Percentiles rank a stretch among this genome's conserved stretches.
These are phyloP conservation scores for Callosobruchus maculatus DNA, from an alignment of 2,888 invertebrate species.

Conservation along the genomic window DNA sequence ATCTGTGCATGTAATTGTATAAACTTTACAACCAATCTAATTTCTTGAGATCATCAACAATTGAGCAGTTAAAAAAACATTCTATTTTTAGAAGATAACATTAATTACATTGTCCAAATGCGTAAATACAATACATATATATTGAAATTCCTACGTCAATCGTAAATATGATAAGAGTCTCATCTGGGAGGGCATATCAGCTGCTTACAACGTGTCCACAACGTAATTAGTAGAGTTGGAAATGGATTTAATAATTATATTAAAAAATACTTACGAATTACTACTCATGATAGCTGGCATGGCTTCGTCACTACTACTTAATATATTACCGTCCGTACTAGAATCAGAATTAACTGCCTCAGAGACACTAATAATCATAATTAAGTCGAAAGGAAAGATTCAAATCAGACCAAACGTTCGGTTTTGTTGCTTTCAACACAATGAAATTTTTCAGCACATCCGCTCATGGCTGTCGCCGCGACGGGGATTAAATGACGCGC, in stretches of 20 bases:
- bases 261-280: conserved; percentile 42
- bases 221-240: neutral
- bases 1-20: neutral
- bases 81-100: neutral
- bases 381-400: conserved; percentile 35
- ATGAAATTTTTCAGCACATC: neutral
- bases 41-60: neutral
- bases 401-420: neutral
- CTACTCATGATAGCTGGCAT: conserved; percentile 48
- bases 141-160: neutral
- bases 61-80: neutral
- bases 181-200: neutral
- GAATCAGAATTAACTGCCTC: conserved; percentile 45
- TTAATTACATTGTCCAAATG: neutral
- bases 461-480: neutral
- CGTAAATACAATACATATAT: neutral
- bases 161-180: neutral
- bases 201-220: neutral
- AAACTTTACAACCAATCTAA: neutral
- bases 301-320: conserved; percentile 42
- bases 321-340: conserved; percentile 36
- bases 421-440: neutral
- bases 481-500: neutral
- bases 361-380: conserved; percentile 50
- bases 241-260: neutral